phyloP scores from a whole-genome alignment of 2,113 vertebrate species.

The Neolamprologus modestus region DNA sequence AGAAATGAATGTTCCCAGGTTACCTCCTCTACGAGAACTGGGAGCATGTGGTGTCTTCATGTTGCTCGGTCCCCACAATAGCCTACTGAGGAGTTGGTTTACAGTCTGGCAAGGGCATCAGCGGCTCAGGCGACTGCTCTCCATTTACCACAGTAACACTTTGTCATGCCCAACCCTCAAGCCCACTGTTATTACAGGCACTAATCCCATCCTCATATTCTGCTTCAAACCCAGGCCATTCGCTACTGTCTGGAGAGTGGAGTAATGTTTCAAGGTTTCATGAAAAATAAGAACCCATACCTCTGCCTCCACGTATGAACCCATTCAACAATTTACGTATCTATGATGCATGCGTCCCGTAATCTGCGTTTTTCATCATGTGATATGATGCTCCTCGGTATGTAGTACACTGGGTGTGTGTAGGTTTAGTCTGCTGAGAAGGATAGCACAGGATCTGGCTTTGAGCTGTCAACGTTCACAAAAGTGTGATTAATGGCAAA shows the following conservation, averaged over 20 bases:
- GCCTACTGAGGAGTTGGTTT: conserved; percentile 46
- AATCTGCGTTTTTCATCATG: conserved; percentile 16
- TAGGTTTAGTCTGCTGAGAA: background rate
- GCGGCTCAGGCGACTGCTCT: conserved; percentile 18
- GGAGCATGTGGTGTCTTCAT: conserved; percentile 27
- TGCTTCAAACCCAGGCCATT: background rate
- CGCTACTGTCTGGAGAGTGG: background rate
- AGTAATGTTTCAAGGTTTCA: background rate
- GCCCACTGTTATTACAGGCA: conserved; percentile 38
- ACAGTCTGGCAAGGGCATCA: conserved; percentile 13
- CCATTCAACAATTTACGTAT: background rate
- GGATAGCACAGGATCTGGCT: background rate
- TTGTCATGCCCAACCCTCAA: conserved; percentile 29
- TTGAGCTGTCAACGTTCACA: background rate
- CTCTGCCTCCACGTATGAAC: background rate
- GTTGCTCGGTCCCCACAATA: conserved; percentile 47
- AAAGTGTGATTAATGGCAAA: conserved; percentile 9
- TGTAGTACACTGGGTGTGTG: background rate
- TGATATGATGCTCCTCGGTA: background rate
- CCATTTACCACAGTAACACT: conserved; percentile 34
- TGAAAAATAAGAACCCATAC: background rate
- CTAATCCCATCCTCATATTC: conserved; percentile 41
- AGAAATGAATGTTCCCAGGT: background rate
- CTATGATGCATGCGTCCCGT: background rate
- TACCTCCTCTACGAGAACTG: background rate